Evolutionary conservation across 2,797 vertebrate species (phyloP).

Genomic region (Enteromius argenteus): DNA sequence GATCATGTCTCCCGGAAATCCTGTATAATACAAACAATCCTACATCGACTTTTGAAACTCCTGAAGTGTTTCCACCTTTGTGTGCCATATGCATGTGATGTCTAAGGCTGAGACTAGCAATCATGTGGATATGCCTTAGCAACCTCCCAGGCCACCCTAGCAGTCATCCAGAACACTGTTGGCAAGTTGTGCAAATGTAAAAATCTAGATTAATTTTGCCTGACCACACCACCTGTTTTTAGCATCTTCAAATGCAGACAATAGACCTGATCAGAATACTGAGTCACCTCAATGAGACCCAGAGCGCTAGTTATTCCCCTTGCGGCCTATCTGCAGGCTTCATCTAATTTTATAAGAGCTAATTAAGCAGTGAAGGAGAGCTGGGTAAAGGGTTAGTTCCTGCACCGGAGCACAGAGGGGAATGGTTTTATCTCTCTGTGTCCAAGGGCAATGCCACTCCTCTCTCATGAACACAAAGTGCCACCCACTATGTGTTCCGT

Average conservation of each 20-base stretch:
- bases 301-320: constrained; percentile 25
- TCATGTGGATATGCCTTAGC: not conserved
- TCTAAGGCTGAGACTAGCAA: not conserved
- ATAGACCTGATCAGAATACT: constrained; percentile 19
- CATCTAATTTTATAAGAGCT: constrained; percentile 58
- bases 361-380: constrained; percentile 55
- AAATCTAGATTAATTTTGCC: not conserved
- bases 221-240: constrained; percentile 10
- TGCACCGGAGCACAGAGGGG: constrained; percentile 9
- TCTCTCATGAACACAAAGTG: constrained; percentile 43
- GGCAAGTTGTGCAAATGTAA: not conserved
- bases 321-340: constrained; percentile 40
- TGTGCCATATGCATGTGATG: too few relatives aligned
- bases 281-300: constrained; percentile 18
- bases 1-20: too few relatives aligned
- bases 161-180: not conserved
- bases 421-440: constrained; percentile 39
- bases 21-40: too few relatives aligned
- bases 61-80: too few relatives aligned
- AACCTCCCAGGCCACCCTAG: not conserved
- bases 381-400: constrained; percentile 29
- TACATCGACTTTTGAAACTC: too few relatives aligned
- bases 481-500: constrained; percentile 52
- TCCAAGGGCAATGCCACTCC: constrained; percentile 49
- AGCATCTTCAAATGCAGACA: constrained; percentile 4